phyloP scores from a whole-genome alignment of 2,888 invertebrate species.

The Sminthurides aquaticus region DNA sequence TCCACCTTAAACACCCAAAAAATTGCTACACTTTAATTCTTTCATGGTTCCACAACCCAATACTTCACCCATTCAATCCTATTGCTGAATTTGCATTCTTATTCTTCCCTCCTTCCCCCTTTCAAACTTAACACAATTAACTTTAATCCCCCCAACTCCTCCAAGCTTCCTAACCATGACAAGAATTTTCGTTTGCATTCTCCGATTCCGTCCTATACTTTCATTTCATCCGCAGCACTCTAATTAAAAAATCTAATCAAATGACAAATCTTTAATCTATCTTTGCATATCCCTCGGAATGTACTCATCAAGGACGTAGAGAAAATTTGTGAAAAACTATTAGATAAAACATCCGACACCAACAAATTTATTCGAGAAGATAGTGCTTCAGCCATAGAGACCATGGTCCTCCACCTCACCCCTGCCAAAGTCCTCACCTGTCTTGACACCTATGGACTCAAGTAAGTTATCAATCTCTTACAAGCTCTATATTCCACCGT shows the following conservation, averaged over 20 bases:
- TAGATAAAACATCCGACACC: slow-evolving; percentile 86
- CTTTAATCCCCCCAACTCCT: background rate
- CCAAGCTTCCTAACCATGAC: no score
- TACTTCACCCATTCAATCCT: background rate
- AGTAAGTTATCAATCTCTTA: no score
- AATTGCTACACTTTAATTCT: no score
- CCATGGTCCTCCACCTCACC: slow-evolving; percentile 69
- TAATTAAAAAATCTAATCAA: slow-evolving; percentile 13
- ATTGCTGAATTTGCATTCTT: background rate
- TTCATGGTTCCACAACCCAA: no score
- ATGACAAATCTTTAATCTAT: slow-evolving; percentile 20
- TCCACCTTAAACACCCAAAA: no score
- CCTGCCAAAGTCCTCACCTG: slow-evolving; percentile 61
- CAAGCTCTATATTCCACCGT: no score
- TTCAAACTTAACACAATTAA: background rate
- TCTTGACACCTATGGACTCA: slow-evolving; percentile 61
- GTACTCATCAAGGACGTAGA: slow-evolving; percentile 61
- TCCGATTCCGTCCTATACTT: no score
- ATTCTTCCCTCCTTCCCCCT: background rate
- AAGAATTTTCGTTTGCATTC: no score
- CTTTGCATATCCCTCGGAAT: slow-evolving; percentile 18
- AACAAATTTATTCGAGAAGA: slow-evolving; percentile 88
- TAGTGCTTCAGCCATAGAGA: slow-evolving; percentile 70
- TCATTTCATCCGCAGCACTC: no score
- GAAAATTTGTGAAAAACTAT: slow-evolving; percentile 68